phyloP scores from a whole-genome alignment of 2,888 invertebrate species.

The Hyalella azteca region DNA sequence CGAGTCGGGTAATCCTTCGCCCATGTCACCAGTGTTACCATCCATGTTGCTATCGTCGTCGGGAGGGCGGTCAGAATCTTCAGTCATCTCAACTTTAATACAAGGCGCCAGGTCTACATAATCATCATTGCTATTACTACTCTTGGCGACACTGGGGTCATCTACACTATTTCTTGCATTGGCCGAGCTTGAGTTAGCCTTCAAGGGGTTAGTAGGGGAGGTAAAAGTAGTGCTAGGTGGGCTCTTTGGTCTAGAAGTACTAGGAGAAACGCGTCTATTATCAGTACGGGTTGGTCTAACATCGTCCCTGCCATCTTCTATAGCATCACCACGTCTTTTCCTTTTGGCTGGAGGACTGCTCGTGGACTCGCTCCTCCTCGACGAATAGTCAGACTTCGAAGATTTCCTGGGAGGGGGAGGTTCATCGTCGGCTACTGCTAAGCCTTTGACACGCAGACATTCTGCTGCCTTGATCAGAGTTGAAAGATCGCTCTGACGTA shows the following conservation, averaged over 20 bases:
- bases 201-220: not conserved
- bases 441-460: slow-evolving; percentile 54
- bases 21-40: slow-evolving; percentile 33
- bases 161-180: slow-evolving; percentile 15
- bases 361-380: slow-evolving; percentile 39
- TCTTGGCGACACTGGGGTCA: slow-evolving; percentile 33
- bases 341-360: slow-evolving; percentile 54
- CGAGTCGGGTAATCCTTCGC: slow-evolving; percentile 40
- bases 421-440: slow-evolving; percentile 58
- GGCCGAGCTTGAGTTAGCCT: not conserved
- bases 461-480: slow-evolving; percentile 56
- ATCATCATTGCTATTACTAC: slow-evolving; percentile 38
- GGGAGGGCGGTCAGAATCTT: not conserved
- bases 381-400: not conserved
- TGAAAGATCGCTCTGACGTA: slow-evolving; percentile 55
- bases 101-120: slow-evolving; percentile 44
- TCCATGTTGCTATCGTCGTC: slow-evolving; percentile 43
- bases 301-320: slow-evolving; percentile 54
- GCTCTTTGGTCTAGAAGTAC: slow-evolving; percentile 47
- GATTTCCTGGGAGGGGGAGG: slow-evolving; percentile 31
- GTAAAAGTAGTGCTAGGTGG: slow-evolving; percentile 28
- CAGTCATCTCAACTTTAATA: slow-evolving; percentile 52
- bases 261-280: slow-evolving; percentile 36
- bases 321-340: slow-evolving; percentile 52
- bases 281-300: slow-evolving; percentile 49